Conservation (phyloP, 2,113 vertebrate genomes). For the Brachypodius melanocephalos region DNA sequence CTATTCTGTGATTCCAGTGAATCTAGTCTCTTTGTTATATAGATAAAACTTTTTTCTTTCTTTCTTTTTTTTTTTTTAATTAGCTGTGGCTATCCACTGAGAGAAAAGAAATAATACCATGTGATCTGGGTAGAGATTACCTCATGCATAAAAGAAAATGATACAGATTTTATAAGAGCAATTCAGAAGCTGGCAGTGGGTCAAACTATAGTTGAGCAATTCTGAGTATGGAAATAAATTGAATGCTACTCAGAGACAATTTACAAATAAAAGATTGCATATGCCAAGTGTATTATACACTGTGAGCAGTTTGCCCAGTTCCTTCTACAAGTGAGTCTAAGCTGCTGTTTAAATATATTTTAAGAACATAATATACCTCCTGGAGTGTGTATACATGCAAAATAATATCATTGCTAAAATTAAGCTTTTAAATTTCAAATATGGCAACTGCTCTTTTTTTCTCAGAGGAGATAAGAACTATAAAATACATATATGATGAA, state of each 20-base stretch:
- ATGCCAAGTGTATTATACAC: neutral
- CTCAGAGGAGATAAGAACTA: neutral
- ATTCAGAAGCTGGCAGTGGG: neutral
- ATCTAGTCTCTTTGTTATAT: neutral
- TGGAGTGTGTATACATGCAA: neutral
- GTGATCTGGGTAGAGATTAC: neutral
- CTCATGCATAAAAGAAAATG: neutral
- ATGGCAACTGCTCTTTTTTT: neutral
- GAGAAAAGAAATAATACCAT: neutral
- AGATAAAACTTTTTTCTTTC: neutral
- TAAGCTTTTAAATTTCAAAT: neutral
- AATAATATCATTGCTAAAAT: neutral
- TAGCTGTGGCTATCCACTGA: neutral
- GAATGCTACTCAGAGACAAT: neutral
- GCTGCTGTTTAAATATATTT: neutral
- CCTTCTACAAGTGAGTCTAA: neutral
- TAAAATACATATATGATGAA: neutral
- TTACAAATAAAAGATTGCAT: neutral
- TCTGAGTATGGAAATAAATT: neutral
- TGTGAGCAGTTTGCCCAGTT: neutral
- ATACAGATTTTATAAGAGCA: neutral
- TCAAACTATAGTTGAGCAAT: neutral
- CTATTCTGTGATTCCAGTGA: neutral
- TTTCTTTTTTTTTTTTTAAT: neutral
- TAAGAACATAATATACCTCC: neutral